Percentiles rank a stretch among this genome's conserved stretches.
Conservation (phyloP, 2,797 vertebrate species). For the Melanotaenia parkinsoni region DNA sequence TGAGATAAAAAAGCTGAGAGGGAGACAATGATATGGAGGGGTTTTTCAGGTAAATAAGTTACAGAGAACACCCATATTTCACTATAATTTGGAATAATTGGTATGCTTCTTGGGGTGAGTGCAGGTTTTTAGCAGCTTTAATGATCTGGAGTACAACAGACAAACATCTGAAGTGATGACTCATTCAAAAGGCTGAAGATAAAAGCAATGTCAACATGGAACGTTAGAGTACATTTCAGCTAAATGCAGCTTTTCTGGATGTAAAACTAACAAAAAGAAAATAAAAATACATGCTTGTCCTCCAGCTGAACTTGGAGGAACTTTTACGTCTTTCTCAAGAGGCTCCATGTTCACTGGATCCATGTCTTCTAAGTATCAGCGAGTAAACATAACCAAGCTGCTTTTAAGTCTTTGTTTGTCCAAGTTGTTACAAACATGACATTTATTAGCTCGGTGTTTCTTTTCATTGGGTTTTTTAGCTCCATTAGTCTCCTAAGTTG, state of each 20-base stretch:
- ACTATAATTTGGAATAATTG: not conserved
- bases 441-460: conserved; percentile 78
- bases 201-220: conserved; percentile 5
- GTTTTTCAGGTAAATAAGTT: not conserved
- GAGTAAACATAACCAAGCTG: conserved; percentile 71
- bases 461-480: conserved; percentile 85
- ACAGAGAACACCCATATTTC: not conserved
- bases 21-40: not conserved
- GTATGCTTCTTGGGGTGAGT: no score
- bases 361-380: conserved; percentile 53
- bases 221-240: conserved; percentile 30
- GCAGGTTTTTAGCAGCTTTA: conserved; percentile 20
- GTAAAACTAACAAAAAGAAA: conserved; percentile 42
- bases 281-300: conserved; percentile 42
- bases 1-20: conserved; percentile 27
- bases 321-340: conserved; percentile 57
- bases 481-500: conserved; percentile 78
- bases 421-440: conserved; percentile 69
- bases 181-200: conserved; percentile 35
- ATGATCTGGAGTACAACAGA: not conserved
- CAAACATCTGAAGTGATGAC: conserved; percentile 38
- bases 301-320: conserved; percentile 37
- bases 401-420: conserved; percentile 69
- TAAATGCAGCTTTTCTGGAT: conserved; percentile 40
- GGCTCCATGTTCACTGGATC: conserved; percentile 39